Conservation (phyloP, 2,797 vertebrate genomes). For the Lithobates pipiens region DNA sequence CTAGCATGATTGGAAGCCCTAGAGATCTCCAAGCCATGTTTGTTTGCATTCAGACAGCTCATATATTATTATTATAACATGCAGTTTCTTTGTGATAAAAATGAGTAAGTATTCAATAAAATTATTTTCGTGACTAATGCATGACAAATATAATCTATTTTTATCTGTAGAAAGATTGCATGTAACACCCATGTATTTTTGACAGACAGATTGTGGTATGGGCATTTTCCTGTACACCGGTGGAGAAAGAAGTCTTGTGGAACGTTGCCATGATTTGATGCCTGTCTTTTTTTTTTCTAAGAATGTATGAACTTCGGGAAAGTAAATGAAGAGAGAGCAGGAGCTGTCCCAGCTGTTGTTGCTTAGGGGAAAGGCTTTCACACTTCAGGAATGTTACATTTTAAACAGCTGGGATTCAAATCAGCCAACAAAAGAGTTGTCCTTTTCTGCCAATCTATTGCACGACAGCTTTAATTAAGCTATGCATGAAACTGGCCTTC, state of each 20-base stretch:
- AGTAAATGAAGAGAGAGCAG: conserved; percentile 49
- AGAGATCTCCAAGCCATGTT: conserved; percentile 43
- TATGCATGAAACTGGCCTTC: conserved; percentile 40
- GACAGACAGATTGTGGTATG: conserved; percentile 18
- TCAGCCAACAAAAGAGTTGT: conserved; percentile 52
- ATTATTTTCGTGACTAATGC: conserved; percentile 41
- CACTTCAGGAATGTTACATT: conserved; percentile 60
- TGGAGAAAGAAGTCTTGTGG: conserved; percentile 33
- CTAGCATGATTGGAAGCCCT: conserved; percentile 35
- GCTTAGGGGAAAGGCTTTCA: conserved; percentile 54
- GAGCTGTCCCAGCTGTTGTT: conserved; percentile 60
- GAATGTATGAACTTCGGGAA: conserved; percentile 54
- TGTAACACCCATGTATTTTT: conserved; percentile 15
- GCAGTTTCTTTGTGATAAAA: conserved; percentile 36
- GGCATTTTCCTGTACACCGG: background rate
- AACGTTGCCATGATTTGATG: conserved; percentile 45
- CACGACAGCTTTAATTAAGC: conserved; percentile 44
- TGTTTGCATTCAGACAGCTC: conserved; percentile 52
- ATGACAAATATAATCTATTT: conserved; percentile 60
- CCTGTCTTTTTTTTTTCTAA: conserved; percentile 30
- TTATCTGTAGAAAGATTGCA: conserved; percentile 42
- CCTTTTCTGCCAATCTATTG: conserved; percentile 29
- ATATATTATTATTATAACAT: conserved; percentile 56
- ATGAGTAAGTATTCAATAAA: conserved; percentile 35
- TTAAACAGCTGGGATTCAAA: conserved; percentile 59